Evolutionary conservation across 2,797 vertebrate genomes (phyloP), one percentile per base, ranked within the genome.

Genomic region (Anisognathus igniventris): DNA sequence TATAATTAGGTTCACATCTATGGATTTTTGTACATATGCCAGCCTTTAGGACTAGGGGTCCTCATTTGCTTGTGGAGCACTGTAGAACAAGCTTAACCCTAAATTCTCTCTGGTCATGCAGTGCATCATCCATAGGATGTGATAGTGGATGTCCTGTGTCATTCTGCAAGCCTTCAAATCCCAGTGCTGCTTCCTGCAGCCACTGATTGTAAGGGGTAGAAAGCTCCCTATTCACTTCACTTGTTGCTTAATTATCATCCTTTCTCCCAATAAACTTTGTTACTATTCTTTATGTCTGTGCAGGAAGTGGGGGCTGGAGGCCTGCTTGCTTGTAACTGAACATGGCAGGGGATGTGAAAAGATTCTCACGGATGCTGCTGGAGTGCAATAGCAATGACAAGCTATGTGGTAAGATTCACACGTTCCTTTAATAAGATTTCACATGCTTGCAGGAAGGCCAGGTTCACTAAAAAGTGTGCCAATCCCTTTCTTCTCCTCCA

Each of bases 361-460:
- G 65, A 62, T 71, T 94, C 57, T 83, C 83, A n/a, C 97, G 97
- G 14, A 60, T 54, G 68, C 95, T 98, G 7, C 92, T 98, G 93
- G 95, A 98, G 40, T 98, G 98, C 79, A 95, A 54, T 65, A 96
- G 88, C 90, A 96, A 71, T 61, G 97, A 98, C 95, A 97, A 96
- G 51, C 74, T 98, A 3, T 98, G 98, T 88, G 88, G 98, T 98
- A 97, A 97, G 97, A 67, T 54, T 82, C 72, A 45, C 65, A 56
- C 28, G n/a, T 70, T 85, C n/a, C 64, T 84, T n/a, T 50, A 45
- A 68, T 37, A 50, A 58, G 28, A 44, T 83, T 65, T 86, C 56
- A n/a, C 28, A 30, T 56, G 9, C 21, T 77, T 27, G 11, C 35
- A 61, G 14, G 37, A 85, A 75, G 57, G 31, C n/a, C 48, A 66